Base-by-base conservation (phyloP, 2,888 invertebrate genomes). In the Mesorhabditis spiculigera region DNA sequence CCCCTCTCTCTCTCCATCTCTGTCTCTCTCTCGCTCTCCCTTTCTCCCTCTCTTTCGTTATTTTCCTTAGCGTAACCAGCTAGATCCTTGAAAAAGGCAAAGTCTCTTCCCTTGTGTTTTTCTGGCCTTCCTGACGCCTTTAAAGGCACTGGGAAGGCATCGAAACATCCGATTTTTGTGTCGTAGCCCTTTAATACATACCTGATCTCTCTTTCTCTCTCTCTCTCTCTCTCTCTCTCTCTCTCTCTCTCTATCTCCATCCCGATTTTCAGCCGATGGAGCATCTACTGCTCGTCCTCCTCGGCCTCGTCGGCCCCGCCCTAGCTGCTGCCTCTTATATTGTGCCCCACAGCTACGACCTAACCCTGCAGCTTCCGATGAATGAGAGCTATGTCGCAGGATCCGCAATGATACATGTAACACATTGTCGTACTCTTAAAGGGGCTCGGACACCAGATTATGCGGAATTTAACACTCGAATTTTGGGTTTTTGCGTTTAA, bases 281-380 rank as follows among this genome's bases (percentile, higher is more conserved):
- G 8, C 8, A 13, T 50, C 58, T 13, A 50, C 8, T n/a, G 58
- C n/a, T 50, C 8, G 10, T n/a, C 10, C 8, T 50, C n/a, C 58
- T 50, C 58, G 58, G 8, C 58, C n/a, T 50, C 8, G 10, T 50
- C 10, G 16, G 63, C 69, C 5, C 61, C 28, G 28, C 28, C 13
- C 67, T 67, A 67, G 68, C 72, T 8, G 63, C 16, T n/a, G 16
- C 13, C 68, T 67, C 16, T 50, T 43, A 41, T 43, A 70, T 76
- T 6, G 63, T 74, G 16, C 76, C 78, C 0, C 68, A 75, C 8
- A 68, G 75, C 66, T 78, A 76, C 68, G 78, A 78, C 41, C 68
- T 78, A 1, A 64, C 76, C 5, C 70, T 78, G 71, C 74, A 75
- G 68, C 67, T 76, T 5, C 76, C 78, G 3, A 68, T 78, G 42